Conservation (phyloP, 2,113 vertebrate species). For the Noturus placidus region DNA sequence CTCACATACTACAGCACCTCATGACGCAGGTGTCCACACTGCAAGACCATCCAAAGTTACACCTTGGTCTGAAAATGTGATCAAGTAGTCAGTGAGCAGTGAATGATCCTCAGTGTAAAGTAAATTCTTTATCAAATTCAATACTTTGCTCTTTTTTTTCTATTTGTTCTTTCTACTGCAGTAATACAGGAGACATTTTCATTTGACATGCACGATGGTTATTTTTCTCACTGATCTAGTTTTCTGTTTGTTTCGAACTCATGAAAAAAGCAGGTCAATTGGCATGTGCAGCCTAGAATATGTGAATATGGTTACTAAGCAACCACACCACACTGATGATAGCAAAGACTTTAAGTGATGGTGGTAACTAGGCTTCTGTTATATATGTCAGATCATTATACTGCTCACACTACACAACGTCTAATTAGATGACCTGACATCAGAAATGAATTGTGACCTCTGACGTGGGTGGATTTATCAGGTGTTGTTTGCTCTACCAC, state of each 20-base stretch:
- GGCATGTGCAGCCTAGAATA: not conserved
- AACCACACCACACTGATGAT: slow-evolving; percentile 20
- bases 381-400: not conserved
- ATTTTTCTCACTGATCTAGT: not conserved
- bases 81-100: not conserved
- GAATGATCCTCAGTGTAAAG: not conserved
- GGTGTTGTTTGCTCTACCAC: not conserved
- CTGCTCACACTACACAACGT: not conserved
- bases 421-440: not conserved
- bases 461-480: not conserved
- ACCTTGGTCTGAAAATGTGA: not conserved
- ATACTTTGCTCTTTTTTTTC: not conserved
- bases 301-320: slow-evolving; percentile 23
- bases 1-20: not conserved
- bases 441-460: not conserved
- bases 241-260: not conserved
- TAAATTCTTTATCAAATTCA: not conserved
- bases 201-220: not conserved
- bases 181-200: not conserved
- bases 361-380: slow-evolving; percentile 1
- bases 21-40: not conserved
- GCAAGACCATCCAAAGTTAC: not conserved
- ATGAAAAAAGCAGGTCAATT: slow-evolving; percentile 16
- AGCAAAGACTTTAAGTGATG: not conserved
- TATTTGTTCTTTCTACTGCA: not conserved